These are phyloP conservation scores for Triplophysa bombifrons DNA, from an alignment of 2,797 vertebrate genomes.

Conservation along the genomic window DNA sequence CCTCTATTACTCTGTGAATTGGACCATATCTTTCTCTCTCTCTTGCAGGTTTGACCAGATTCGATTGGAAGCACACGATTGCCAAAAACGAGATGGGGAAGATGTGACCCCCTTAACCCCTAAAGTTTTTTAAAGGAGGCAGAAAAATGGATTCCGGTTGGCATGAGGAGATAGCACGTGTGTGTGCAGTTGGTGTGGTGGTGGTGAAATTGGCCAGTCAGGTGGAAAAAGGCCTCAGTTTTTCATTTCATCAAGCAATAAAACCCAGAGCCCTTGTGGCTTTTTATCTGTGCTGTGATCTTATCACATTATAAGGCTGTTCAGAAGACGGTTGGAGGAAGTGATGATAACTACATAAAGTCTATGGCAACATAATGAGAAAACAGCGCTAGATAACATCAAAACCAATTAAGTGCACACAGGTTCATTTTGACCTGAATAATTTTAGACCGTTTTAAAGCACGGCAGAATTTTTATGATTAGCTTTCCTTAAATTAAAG, in stretches of 20 bases:
- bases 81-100: conserved; percentile 15
- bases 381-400: conserved; percentile 39
- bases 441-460: conserved; percentile 1
- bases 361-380: conserved; percentile 43
- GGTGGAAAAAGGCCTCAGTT: conserved; percentile 44
- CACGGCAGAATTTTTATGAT: conserved; percentile 3
- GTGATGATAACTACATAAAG: conserved; percentile 43
- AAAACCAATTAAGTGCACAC: conserved; percentile 46
- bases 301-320: conserved; percentile 42
- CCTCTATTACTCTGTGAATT: not conserved
- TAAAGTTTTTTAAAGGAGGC: conserved; percentile 20
- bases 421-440: conserved; percentile 30
- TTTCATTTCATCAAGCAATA: conserved; percentile 53
- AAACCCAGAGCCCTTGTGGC: conserved; percentile 40
- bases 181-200: conserved; percentile 1
- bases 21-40: not conserved
- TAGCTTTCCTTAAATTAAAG: conserved; percentile 1
- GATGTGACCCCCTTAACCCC: conserved; percentile 15
- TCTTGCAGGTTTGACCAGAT: conserved; percentile 5
- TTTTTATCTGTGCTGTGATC: conserved; percentile 41
- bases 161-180: not conserved
- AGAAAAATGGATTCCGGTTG: conserved; percentile 14
- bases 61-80: conserved; percentile 27
- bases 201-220: conserved; percentile 32
- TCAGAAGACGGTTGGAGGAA: conserved; percentile 30